Conservation (phyloP, 2,797 vertebrate species). For the Helostoma temminkii region DNA sequence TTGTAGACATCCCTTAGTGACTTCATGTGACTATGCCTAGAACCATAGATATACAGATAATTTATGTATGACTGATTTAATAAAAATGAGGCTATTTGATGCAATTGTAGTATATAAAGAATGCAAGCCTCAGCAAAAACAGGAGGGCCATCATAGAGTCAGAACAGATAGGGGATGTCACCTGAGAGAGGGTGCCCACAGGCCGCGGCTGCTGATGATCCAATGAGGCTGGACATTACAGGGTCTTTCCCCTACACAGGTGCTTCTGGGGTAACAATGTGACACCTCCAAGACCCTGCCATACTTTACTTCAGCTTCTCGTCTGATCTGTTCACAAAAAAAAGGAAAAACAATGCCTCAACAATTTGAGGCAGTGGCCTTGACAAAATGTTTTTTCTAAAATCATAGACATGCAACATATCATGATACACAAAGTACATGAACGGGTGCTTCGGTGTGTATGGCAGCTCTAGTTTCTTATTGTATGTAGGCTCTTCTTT, state of each 20-base stretch:
- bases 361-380: background rate
- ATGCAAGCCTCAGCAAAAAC: slow-evolving; percentile 33
- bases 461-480: slow-evolving; percentile 7
- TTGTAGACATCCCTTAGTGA: slow-evolving; percentile 27
- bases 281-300: slow-evolving; percentile 68
- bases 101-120: slow-evolving; percentile 28
- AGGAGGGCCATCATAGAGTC: slow-evolving; percentile 64
- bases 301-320: slow-evolving; percentile 48
- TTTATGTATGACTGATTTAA: slow-evolving; percentile 5
- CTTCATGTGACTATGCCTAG: slow-evolving; percentile 34
- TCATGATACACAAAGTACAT: background rate
- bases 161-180: slow-evolving; percentile 79
- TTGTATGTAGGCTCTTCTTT: background rate
- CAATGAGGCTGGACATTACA: slow-evolving; percentile 82
- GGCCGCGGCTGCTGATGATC: slow-evolving; percentile 77
- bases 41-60: slow-evolving; percentile 11
- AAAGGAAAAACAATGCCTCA: background rate
- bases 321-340: slow-evolving; percentile 53
- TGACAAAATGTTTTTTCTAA: slow-evolving; percentile 14
- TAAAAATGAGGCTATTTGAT: slow-evolving; percentile 19
- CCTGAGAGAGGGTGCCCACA: slow-evolving; percentile 75
- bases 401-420: background rate
- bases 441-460: background rate
- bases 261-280: slow-evolving; percentile 64
- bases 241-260: slow-evolving; percentile 71